Conservation (phyloP, 2,888 invertebrate genomes). For the Napeogenes inachia region DNA sequence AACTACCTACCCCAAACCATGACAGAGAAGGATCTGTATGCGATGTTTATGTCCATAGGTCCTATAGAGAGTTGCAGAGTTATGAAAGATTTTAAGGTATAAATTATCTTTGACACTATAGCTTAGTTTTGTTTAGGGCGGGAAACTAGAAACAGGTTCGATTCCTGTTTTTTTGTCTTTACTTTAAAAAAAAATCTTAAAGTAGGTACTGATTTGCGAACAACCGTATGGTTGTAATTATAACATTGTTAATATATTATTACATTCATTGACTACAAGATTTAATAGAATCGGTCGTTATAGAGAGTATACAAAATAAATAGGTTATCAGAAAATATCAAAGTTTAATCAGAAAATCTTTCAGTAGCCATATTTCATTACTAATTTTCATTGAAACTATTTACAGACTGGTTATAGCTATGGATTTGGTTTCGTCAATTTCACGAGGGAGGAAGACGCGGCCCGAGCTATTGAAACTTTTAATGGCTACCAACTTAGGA, state of each 20-base stretch:
- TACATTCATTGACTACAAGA: not conserved
- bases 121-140: not conserved
- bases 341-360: too few relatives aligned
- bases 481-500: slow-evolving; percentile 92
- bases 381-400: not conserved
- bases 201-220: too few relatives aligned
- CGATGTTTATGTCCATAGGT: slow-evolving; percentile 92
- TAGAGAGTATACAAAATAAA: not conserved
- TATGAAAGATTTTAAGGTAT: slow-evolving; percentile 92
- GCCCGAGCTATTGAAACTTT: slow-evolving; percentile 89
- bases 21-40: slow-evolving; percentile 92
- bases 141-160: not conserved
- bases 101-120: not conserved
- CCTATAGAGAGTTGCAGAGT: slow-evolving; percentile 93
- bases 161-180: too few relatives aligned
- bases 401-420: slow-evolving; percentile 94
- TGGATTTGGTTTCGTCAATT: slow-evolving; percentile 97
- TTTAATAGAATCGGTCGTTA: not conserved
- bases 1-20: slow-evolving; percentile 97
- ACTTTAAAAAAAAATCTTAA: slow-evolving; percentile 6
- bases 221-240: too few relatives aligned
- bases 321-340: not conserved
- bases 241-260: too few relatives aligned
- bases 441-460: slow-evolving; percentile 90
- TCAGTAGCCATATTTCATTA: not conserved